These are phyloP conservation scores for Eupithecia abbreviata DNA, from an alignment of 2,888 invertebrate genomes.

Conservation along the genomic window DNA sequence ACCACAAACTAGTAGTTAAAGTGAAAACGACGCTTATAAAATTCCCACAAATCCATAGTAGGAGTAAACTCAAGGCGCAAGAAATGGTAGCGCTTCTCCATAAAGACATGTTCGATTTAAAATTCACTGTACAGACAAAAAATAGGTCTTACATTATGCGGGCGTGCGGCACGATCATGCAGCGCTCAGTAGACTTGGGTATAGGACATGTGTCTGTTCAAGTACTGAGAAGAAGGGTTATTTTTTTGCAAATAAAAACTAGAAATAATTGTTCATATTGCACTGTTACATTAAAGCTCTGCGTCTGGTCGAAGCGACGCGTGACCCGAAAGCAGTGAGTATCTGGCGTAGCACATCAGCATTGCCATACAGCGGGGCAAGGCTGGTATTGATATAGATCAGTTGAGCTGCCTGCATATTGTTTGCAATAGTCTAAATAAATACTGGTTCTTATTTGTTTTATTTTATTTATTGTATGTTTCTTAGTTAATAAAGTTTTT, in stretches of 20 bases:
- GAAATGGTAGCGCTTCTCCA: slow-evolving; percentile 65
- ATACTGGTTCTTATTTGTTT: no score
- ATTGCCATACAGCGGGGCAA: no score
- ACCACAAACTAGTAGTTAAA: slow-evolving; percentile 10
- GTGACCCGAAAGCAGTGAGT: no score
- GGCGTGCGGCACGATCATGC: slow-evolving; percentile 78
- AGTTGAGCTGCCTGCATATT: no score
- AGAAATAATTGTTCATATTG: neutral
- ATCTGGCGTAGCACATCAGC: no score
- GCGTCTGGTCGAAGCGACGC: no score
- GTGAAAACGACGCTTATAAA: slow-evolving; percentile 5
- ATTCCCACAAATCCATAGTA: slow-evolving; percentile 51
- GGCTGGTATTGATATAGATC: no score
- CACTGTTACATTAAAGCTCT: neutral
- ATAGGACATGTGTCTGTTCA: slow-evolving; percentile 30
- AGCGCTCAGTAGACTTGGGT: slow-evolving; percentile 46
- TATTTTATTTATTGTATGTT: no score
- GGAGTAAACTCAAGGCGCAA: slow-evolving; percentile 58
- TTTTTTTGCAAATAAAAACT: neutral
- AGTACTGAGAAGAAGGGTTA: slow-evolving; percentile 2
- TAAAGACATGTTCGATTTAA: slow-evolving; percentile 79
- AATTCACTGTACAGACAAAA: slow-evolving; percentile 78
- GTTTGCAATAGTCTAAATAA: no score
- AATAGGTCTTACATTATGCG: slow-evolving; percentile 81
- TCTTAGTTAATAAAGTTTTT: no score